Evolutionary conservation across 2,888 invertebrate genomes (phyloP).

Genomic region (Dinocampus coccinellae): DNA sequence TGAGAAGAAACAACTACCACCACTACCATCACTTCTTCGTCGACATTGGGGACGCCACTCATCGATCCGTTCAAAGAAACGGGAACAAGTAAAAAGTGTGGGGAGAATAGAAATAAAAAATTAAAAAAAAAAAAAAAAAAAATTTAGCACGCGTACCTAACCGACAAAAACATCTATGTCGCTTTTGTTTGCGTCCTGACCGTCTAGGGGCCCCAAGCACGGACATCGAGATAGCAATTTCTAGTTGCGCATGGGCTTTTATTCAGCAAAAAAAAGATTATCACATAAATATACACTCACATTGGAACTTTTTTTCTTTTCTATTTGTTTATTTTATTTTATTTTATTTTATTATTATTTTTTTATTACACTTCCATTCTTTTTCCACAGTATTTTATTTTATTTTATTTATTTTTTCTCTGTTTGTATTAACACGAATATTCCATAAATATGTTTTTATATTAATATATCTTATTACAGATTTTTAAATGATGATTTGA

Average conservation of each 20-base stretch:
- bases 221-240: slow-evolving; percentile 10
- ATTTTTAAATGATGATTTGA: slow-evolving; percentile 27
- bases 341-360: not conserved
- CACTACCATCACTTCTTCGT: not conserved
- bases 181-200: slow-evolving; percentile 5
- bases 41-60: not conserved
- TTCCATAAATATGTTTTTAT: too few relatives aligned
- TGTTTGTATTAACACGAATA: too few relatives aligned
- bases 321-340: slow-evolving; percentile 18
- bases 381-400: not conserved
- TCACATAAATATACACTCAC: not conserved
- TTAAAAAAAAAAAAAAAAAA: not conserved
- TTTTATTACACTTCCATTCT: not conserved
- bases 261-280: slow-evolving; percentile 1
- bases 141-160: slow-evolving; percentile 7
- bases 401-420: not conserved
- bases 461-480: too few relatives aligned
- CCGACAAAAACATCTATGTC: slow-evolving; percentile 16
- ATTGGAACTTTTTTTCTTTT: slow-evolving; percentile 30
- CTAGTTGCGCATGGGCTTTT: slow-evolving; percentile 16
- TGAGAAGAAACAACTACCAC: slow-evolving; percentile 6
- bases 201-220: not conserved
- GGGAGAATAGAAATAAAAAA: not conserved
- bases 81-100: slow-evolving; percentile 7
- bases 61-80: slow-evolving; percentile 11